Conservation (phyloP, 2,888 invertebrate genomes). For the Meteorus cinctellus region DNA sequence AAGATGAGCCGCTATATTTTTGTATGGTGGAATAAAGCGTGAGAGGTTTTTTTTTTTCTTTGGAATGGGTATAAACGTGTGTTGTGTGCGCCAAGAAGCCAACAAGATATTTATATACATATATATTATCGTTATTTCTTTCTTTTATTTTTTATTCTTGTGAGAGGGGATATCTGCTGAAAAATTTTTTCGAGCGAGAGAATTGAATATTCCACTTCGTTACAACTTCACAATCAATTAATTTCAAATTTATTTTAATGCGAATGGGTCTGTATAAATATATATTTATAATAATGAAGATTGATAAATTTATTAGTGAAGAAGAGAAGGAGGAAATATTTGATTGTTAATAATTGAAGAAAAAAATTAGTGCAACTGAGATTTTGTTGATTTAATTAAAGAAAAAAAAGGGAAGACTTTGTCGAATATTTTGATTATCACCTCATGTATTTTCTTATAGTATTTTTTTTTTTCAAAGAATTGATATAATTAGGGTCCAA, state of each 20-base stretch:
- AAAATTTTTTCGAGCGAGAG: conserved; percentile 36
- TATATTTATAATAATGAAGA: conserved; percentile 19
- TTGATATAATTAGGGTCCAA: neutral
- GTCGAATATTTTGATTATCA: neutral
- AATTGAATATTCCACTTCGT: conserved; percentile 37
- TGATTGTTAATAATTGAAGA: neutral
- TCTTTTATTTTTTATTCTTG: neutral
- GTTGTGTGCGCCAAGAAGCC: conserved; percentile 19
- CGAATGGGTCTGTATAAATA: neutral
- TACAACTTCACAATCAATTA: conserved; percentile 40
- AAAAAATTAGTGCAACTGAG: neutral
- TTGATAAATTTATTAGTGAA: neutral
- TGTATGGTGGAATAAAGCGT: conserved; percentile 11
- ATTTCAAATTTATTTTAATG: conserved; percentile 29
- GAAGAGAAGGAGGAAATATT: neutral
- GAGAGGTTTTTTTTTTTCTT: conserved; percentile 10
- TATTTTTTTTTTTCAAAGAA: neutral
- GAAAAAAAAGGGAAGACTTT: neutral
- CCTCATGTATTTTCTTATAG: neutral
- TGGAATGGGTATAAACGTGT: neutral
- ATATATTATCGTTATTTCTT: neutral
- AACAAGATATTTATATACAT: conserved; percentile 1
- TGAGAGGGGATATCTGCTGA: conserved; percentile 27
- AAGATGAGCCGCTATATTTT: conserved; percentile 21
- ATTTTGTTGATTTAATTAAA: neutral